phyloP scores from a whole-genome alignment of 2,888 invertebrate genomes.

The Drosophila prolongata region DNA sequence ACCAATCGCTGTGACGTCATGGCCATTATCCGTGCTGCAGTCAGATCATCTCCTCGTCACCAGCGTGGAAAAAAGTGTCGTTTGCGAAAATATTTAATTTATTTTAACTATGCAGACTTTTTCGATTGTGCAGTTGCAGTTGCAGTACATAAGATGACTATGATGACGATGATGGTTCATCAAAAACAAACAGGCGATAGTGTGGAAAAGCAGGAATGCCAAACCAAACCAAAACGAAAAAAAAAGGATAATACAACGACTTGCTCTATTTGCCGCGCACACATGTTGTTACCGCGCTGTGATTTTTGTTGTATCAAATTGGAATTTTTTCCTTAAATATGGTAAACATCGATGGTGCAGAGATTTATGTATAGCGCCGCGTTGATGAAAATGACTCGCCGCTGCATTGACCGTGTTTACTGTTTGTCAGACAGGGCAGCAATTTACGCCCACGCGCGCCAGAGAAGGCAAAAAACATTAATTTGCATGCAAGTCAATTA shows the following conservation, averaged over 20 bases:
- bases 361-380: constrained; percentile 42
- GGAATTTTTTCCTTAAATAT: constrained; percentile 47
- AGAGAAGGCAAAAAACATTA: constrained; percentile 62
- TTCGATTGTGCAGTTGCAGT: constrained; percentile 14
- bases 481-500: constrained; percentile 80
- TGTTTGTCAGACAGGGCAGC: constrained; percentile 63
- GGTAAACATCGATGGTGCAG: constrained; percentile 47
- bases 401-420: constrained; percentile 41
- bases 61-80: constrained; percentile 35
- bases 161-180: constrained; percentile 37
- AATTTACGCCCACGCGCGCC: constrained; percentile 48
- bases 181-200: constrained; percentile 48
- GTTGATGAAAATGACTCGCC: constrained; percentile 43
- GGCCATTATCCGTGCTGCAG: constrained; percentile 15
- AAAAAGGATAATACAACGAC: constrained; percentile 17
- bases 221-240: constrained; percentile 1
- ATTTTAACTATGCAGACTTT: constrained; percentile 46
- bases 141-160: constrained; percentile 29
- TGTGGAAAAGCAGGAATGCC: constrained; percentile 28
- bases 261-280: constrained; percentile 33
- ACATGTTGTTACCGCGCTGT: constrained; percentile 25
- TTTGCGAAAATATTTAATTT: constrained; percentile 58
- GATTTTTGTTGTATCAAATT: constrained; percentile 49
- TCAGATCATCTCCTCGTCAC: constrained; percentile 34
- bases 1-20: constrained; percentile 18